These are phyloP conservation scores for Grammomys surdaster DNA, from an alignment of 2,113 vertebrate species.

Conservation along the genomic window DNA sequence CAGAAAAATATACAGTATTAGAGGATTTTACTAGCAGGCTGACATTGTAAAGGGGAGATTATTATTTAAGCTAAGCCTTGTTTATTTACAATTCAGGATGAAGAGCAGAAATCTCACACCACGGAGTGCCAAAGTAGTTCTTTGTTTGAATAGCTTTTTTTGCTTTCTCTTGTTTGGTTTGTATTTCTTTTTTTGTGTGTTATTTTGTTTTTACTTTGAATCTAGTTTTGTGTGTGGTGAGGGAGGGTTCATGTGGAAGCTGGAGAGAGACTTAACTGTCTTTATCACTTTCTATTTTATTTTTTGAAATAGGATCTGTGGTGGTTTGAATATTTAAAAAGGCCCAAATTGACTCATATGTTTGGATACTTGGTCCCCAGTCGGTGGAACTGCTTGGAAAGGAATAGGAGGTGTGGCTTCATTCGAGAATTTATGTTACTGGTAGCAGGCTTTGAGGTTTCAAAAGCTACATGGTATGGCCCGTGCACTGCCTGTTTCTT, in stretches of 20 bases:
- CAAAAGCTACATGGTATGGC: neutral
- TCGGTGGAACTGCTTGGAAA: neutral
- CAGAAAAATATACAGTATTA: neutral
- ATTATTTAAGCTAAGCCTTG: neutral
- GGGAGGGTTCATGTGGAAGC: neutral
- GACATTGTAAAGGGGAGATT: neutral
- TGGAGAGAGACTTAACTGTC: neutral
- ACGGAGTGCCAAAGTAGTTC: neutral
- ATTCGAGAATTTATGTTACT: neutral
- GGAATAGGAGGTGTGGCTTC: neutral
- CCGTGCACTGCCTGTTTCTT: neutral
- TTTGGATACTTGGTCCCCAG: neutral
- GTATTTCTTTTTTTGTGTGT: neutral
- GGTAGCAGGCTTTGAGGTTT: neutral
- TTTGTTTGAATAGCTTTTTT: conserved; percentile 10
- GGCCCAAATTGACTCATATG: neutral
- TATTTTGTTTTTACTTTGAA: neutral
- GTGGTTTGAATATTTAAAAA: neutral
- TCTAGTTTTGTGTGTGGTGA: neutral
- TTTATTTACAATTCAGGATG: neutral
- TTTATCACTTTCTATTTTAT: neutral
- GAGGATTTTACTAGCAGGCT: neutral
- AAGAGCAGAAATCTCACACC: neutral
- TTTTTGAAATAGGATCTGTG: neutral
- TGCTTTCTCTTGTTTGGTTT: conserved; percentile 11